Conservation (phyloP, 2,113 vertebrate species). For the Progne subis region DNA sequence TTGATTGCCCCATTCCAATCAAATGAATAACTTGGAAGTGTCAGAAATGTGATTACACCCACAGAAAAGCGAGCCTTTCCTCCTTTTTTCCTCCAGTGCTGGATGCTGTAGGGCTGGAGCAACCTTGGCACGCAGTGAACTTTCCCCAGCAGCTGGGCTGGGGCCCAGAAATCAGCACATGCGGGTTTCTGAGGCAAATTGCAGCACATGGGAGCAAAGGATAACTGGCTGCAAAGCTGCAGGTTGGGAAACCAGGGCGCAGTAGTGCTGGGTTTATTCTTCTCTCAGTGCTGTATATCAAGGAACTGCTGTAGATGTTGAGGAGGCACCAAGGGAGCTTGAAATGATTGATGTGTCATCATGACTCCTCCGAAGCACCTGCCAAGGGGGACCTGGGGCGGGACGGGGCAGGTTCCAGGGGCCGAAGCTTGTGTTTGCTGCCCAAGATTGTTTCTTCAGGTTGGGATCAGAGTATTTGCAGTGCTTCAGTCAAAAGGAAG, state of each 20-base stretch:
- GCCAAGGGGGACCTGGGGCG: neutral
- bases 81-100: neutral
- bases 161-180: neutral
- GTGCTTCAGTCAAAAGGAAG: neutral
- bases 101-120: neutral
- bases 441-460: neutral
- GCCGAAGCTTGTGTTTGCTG: neutral
- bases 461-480: slow-evolving; percentile 34
- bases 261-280: neutral
- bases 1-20: neutral
- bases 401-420: neutral
- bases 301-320: neutral
- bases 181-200: neutral
- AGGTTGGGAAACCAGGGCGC: neutral
- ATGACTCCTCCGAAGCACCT: neutral
- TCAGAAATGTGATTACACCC: neutral
- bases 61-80: neutral
- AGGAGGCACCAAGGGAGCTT: neutral
- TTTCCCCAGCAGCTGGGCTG: neutral
- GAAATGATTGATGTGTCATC: neutral
- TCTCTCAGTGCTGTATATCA: neutral
- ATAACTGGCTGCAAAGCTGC: neutral
- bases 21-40: neutral
- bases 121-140: neutral
- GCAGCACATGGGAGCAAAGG: neutral